Percentiles rank a stretch among this genome's conserved stretches.
These are phyloP conservation scores for Ptyas mucosa DNA, from an alignment of 2,113 vertebrate genomes.

Conservation along the genomic window DNA sequence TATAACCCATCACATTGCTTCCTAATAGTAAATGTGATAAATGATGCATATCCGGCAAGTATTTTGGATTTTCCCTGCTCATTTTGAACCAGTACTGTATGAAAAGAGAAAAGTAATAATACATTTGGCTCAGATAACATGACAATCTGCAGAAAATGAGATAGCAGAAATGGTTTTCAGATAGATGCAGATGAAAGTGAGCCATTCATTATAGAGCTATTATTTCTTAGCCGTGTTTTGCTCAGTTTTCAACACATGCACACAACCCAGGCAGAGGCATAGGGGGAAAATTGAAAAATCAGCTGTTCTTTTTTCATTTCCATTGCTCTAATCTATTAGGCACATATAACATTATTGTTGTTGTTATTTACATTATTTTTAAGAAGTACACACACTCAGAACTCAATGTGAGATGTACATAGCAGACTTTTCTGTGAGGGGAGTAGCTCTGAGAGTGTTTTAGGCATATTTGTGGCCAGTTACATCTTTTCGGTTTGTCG, in stretches of 20 bases:
- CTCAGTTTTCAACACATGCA: slow-evolving; percentile 24
- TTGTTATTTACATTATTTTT: background rate
- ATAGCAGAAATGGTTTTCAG: slow-evolving; percentile 43
- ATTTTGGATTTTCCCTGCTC: slow-evolving; percentile 39
- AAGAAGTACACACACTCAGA: background rate
- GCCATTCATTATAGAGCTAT: slow-evolving; percentile 19
- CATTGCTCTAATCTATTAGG: background rate
- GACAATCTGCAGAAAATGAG: slow-evolving; percentile 25
- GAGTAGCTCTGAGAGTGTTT: background rate
- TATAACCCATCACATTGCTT: slow-evolving; percentile 8
- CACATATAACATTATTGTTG: background rate
- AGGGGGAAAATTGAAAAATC: slow-evolving; percentile 5
- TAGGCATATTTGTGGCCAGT: background rate
- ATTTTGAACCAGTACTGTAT: slow-evolving; percentile 5
- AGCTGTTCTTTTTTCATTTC: slow-evolving; percentile 22
- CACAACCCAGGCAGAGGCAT: background rate
- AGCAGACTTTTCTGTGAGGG: background rate
- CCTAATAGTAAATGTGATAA: slow-evolving; percentile 26
- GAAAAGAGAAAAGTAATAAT: slow-evolving; percentile 32
- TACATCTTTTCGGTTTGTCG: background rate
- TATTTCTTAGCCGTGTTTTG: background rate
- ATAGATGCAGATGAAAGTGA: slow-evolving; percentile 27
- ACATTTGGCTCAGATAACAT: slow-evolving; percentile 29
- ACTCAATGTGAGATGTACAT: background rate
- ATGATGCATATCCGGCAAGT: slow-evolving; percentile 1